Percentiles rank a stretch among this genome's conserved stretches.
phyloP scores from a whole-genome alignment of 2,113 vertebrate species.

The Periophthalmodon schlosseri region DNA sequence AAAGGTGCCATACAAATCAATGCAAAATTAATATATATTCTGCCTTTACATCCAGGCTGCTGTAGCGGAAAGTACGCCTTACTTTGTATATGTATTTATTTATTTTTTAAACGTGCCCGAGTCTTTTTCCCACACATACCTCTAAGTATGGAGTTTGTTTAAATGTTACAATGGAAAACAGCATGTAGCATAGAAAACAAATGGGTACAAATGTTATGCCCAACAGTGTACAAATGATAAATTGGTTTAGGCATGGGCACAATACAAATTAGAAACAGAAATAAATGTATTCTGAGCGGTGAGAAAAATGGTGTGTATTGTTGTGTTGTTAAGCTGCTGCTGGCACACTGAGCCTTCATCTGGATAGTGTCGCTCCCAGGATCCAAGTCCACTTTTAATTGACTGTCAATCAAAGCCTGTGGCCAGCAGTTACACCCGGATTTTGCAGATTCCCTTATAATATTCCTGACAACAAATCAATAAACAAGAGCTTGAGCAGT shows the following conservation, averaged over 20 bases:
- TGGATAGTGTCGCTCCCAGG: constrained; percentile 55
- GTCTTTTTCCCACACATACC: neutral
- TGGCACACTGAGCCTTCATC: constrained; percentile 55
- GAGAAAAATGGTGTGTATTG: constrained; percentile 24
- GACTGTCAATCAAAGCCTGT: constrained; percentile 69
- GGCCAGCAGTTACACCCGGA: constrained; percentile 59
- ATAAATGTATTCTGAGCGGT: constrained; percentile 21
- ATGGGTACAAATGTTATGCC: neutral
- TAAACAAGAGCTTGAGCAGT: constrained; percentile 61
- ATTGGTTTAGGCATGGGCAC: neutral
- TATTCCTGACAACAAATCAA: constrained; percentile 75
- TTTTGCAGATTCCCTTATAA: constrained; percentile 63
- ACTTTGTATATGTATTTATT: too few relatives aligned
- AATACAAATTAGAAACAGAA: constrained; percentile 22
- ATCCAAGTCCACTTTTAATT: constrained; percentile 68
- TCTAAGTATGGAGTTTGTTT: neutral
- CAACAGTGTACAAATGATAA: constrained; percentile 21
- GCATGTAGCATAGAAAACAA: neutral
- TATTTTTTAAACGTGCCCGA: too few relatives aligned
- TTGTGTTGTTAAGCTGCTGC: constrained; percentile 30
- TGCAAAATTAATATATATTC: neutral
- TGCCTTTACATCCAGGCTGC: too few relatives aligned
- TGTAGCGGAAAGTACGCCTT: neutral
- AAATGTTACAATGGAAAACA: neutral
- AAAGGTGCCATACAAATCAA: too few relatives aligned